These are phyloP conservation scores for Thrips palmi DNA, from an alignment of 1,140 invertebrate genomes.

Conservation along the genomic window DNA sequence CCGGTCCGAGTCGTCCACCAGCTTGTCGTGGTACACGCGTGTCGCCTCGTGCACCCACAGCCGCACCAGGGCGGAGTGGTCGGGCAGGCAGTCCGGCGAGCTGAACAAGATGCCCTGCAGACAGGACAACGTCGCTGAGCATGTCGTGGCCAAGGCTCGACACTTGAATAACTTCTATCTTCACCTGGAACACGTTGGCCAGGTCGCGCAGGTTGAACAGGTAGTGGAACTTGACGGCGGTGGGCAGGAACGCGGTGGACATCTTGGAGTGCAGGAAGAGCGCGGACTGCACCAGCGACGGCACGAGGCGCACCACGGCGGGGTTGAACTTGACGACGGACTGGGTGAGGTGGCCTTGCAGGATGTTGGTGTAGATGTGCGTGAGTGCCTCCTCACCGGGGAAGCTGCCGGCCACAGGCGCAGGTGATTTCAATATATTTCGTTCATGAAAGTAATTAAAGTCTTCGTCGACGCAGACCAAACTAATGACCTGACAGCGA, in stretches of 20 bases:
- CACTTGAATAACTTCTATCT: slow-evolving; percentile 1
- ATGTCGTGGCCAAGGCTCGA: too few species aligned
- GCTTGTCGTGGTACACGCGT: slow-evolving; percentile 79
- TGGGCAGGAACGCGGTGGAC: slow-evolving; percentile 60
- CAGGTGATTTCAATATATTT: slow-evolving; percentile 1
- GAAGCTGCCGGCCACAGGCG: slow-evolving; percentile 43
- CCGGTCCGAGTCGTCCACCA: slow-evolving; percentile 45
- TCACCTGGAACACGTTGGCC: slow-evolving; percentile 74
- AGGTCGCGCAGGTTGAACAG: slow-evolving; percentile 83
- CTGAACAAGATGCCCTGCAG: slow-evolving; percentile 73
- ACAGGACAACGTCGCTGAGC: too few species aligned
- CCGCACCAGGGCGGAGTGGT: slow-evolving; percentile 46
- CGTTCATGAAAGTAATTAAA: background rate
- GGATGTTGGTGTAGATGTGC: slow-evolving; percentile 68
- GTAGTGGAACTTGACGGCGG: slow-evolving; percentile 89
- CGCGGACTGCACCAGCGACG: slow-evolving; percentile 47
- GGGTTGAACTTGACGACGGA: slow-evolving; percentile 43
- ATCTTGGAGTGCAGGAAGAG: slow-evolving; percentile 63
- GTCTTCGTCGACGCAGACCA: too few species aligned
- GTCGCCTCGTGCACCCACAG: slow-evolving; percentile 80
- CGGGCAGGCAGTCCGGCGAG: slow-evolving; percentile 54
- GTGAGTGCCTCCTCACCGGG: slow-evolving; percentile 61
- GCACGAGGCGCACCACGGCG: slow-evolving; percentile 34
- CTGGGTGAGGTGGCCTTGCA: slow-evolving; percentile 54
- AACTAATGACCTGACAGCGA: slow-evolving; percentile 68